phyloP scores from a whole-genome alignment of 1,140 invertebrate genomes.

The Phortica variegata region DNA sequence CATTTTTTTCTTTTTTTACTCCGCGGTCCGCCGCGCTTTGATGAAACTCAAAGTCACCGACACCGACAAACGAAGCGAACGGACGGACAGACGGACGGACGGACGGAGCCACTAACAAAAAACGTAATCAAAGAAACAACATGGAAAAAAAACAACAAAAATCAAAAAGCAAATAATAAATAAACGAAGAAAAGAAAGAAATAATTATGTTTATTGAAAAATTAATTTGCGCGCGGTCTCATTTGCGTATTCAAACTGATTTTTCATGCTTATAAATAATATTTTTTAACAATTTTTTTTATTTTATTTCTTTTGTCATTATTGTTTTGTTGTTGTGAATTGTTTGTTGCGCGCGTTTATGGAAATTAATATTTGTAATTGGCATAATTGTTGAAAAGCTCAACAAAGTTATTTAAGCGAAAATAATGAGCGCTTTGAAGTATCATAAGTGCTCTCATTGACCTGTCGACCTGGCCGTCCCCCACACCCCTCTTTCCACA shows the following conservation, averaged over 20 bases:
- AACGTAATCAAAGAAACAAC: background rate
- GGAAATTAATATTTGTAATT: constrained; percentile 54
- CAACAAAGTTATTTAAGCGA: constrained; percentile 2
- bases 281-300: too few species aligned
- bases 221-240: constrained; percentile 48
- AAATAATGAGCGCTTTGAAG: constrained; percentile 13
- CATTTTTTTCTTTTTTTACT: too few species aligned
- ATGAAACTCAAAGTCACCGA: too few species aligned
- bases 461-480: constrained; percentile 9
- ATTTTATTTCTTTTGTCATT: too few species aligned
- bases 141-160: background rate
- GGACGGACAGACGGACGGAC: too few species aligned
- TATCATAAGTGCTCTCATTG: constrained; percentile 30
- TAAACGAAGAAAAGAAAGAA: background rate
- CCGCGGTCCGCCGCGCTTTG: too few species aligned
- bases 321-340: too few species aligned
- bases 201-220: constrained; percentile 54
- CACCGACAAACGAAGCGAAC: too few species aligned
- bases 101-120: too few species aligned
- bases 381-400: constrained; percentile 40
- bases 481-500: background rate
- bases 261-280: too few species aligned
- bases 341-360: too few species aligned
- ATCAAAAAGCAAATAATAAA: background rate
- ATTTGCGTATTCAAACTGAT: constrained; percentile 53